A percentile compares a stretch with the other conserved stretches of the same genome.
Conservation (phyloP, 2,113 vertebrate species). For the Psittacus erithacus region DNA sequence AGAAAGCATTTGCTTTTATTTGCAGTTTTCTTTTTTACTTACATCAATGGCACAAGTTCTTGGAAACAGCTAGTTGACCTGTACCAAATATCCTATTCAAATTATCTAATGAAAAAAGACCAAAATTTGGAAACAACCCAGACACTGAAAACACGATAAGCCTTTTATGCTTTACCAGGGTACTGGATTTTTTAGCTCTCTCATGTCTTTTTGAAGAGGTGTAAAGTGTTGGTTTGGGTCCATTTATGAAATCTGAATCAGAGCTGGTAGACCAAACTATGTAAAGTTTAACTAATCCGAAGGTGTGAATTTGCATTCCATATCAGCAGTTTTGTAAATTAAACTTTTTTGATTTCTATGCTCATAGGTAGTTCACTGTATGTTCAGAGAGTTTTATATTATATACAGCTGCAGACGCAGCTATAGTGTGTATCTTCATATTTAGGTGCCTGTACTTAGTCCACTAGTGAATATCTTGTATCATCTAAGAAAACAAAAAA, state of each 20-base stretch:
- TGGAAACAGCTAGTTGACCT: slow-evolving; percentile 38
- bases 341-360: not conserved
- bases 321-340: not conserved
- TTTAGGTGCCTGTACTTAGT: not conserved
- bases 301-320: slow-evolving; percentile 7
- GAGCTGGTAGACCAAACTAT: slow-evolving; percentile 44
- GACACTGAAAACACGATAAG: not conserved
- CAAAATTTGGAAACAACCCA: not conserved
- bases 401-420: not conserved
- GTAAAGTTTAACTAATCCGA: not conserved
- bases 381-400: not conserved
- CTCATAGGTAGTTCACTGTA: not conserved
- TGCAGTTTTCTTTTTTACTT: slow-evolving; percentile 52
- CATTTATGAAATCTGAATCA: slow-evolving; percentile 36
- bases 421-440: not conserved
- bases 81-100: not conserved
- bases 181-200: not conserved
- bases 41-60: slow-evolving; percentile 40
- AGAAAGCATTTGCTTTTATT: slow-evolving; percentile 54
- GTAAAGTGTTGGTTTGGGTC: slow-evolving; percentile 23
- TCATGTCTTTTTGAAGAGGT: not conserved
- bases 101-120: not conserved
- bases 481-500: not conserved
- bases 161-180: not conserved
- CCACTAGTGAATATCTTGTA: not conserved